Base-by-base conservation (phyloP, 2,797 vertebrate species). In the Ctenochaetus hawaiiensis region DNA sequence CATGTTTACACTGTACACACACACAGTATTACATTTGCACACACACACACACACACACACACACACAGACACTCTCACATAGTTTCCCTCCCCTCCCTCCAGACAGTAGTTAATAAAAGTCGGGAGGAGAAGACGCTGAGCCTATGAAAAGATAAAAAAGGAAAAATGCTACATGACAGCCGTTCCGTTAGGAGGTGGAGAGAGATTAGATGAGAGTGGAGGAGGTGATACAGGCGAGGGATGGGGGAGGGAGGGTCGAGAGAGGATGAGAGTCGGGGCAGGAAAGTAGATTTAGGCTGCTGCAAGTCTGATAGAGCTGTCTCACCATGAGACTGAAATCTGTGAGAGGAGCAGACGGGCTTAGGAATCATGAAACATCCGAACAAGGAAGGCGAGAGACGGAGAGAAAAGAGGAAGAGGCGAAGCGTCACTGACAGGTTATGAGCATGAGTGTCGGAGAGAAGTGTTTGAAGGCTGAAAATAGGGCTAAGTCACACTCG, bases 391-490 rank as follows among this genome's bases (percentile, higher is more conserved):
- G 58, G 61, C 45, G 67, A 61, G 68, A 89, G 70, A 75, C 6
- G 0, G 52, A 18, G 56, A 70, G 75, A 77, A 82, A 68, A 83
- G 85, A 86, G 73, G 65, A 82, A 82, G 86, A 75, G 68, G 82
- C 65, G 87, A 84, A 89, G 85, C 75, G 26, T 69, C 75, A 44
- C 67, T 82, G 92, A 87, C 84, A 85, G 78, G 74, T 82, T 79
- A 78, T 84, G 81, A 89, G 85, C 64, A 44, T 17, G 78, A 75
- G 72, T 79, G 86, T 90, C 72, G 80, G 78, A 61, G 51, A 78
- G 73, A 87, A 79, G 72, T 61, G 80, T 90, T 88, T 85, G 80
- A 90, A 89, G 74, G 68, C 85, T 82, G 75, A 73, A 88, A 90
- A 87, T 80, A 80, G 82, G 74, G 73, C 78, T 84, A 67, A 83